Conservation (phyloP, 2,888 invertebrate species). For the Chaitophorus viminalis region DNA sequence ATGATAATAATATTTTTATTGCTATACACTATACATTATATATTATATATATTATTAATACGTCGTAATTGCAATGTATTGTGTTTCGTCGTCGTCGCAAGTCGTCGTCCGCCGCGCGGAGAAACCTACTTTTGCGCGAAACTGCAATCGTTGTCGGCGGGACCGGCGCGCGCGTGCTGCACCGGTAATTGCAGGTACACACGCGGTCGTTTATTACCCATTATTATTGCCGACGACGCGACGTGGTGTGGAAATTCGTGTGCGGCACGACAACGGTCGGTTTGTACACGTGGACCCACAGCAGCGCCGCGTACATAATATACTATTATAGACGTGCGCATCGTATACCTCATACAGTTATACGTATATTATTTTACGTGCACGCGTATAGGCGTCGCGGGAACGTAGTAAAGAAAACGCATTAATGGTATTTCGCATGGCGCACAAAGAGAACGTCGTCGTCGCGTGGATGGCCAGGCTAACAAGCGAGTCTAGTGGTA, state of each 20-base stretch:
- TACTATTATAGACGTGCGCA: no score
- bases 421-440: no score
- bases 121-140: background rate
- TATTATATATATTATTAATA: background rate
- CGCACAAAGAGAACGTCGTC: no score
- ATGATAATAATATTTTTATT: conserved; percentile 21
- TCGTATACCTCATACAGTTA: no score
- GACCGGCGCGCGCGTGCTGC: no score
- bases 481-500: no score
- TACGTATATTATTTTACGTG: no score
- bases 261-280: background rate
- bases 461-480: no score
- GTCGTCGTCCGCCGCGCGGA: background rate
- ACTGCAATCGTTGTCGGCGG: background rate
- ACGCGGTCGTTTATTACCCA: background rate
- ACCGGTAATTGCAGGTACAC: background rate
- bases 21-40: background rate
- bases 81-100: no score
- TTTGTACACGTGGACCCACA: no score
- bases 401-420: no score
- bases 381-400: no score
- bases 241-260: background rate
- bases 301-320: background rate
- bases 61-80: background rate
- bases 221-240: background rate